Percentiles rank a stretch among this genome's conserved stretches.
phyloP scores from a whole-genome alignment of 2,113 vertebrate species.

The Xerus inauris region DNA sequence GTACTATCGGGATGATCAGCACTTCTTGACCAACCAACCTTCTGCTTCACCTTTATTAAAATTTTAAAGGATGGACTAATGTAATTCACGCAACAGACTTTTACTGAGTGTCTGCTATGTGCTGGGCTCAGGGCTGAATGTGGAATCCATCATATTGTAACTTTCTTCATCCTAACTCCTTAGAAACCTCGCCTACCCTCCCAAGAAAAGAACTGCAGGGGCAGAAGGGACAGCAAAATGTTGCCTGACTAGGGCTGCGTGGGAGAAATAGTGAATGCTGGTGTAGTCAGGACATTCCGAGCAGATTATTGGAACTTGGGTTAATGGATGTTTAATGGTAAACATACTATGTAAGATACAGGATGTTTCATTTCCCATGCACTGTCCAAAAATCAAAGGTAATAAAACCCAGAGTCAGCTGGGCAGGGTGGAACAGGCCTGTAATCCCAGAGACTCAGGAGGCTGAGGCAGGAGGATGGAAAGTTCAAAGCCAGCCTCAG shows the following conservation, averaged over 20 bases:
- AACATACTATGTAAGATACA: background rate
- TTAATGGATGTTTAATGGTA: background rate
- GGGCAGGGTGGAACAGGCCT: background rate
- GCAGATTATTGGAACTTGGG: background rate
- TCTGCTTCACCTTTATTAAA: slow-evolving; percentile 52
- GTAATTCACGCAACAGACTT: slow-evolving; percentile 22
- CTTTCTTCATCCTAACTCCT: background rate
- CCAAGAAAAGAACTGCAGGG: background rate
- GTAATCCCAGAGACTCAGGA: no score
- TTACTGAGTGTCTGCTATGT: slow-evolving; percentile 2
- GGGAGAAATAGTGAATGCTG: background rate
- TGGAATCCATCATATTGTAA: slow-evolving; percentile 35
- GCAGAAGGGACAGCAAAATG: background rate
- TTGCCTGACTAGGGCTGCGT: background rate
- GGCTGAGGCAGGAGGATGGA: no score
- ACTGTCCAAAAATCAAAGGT: background rate
- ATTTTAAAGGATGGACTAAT: background rate
- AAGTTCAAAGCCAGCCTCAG: no score
- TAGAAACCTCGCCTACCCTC: background rate
- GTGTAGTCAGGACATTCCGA: background rate
- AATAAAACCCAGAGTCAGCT: background rate
- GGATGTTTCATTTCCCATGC: background rate
- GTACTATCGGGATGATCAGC: background rate
- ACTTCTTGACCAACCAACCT: background rate
- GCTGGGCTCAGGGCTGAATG: background rate